Evolutionary conservation across 2,888 invertebrate genomes (phyloP).

Genomic region (Drosophila limbata): DNA sequence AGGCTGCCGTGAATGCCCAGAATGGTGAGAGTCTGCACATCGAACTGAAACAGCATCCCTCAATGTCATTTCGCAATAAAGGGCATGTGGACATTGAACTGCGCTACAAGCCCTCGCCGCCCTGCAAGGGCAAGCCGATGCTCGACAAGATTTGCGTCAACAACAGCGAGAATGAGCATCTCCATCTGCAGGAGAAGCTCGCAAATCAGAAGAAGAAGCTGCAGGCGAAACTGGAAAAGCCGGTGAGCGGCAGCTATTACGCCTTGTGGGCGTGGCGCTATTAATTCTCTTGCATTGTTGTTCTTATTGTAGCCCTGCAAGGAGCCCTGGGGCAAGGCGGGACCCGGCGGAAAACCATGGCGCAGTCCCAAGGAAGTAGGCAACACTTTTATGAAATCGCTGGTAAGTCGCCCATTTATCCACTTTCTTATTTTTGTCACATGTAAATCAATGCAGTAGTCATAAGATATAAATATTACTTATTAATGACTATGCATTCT

Average conservation of each 20-base stretch:
- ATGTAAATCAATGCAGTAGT: no score
- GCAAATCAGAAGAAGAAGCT: slow-evolving; percentile 69
- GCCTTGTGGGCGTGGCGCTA: slow-evolving; percentile 43
- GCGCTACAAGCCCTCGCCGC: slow-evolving; percentile 88
- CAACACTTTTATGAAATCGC: slow-evolving; percentile 90
- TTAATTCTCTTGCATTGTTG: slow-evolving; percentile 26
- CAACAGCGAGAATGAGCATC: slow-evolving; percentile 78
- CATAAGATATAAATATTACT: no score
- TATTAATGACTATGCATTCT: no score
- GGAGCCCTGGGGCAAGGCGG: slow-evolving; percentile 84
- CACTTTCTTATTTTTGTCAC: no score
- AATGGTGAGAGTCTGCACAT: slow-evolving; percentile 83
- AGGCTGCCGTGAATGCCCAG: slow-evolving; percentile 60
- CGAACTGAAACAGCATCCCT: slow-evolving; percentile 87
- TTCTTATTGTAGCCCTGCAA: slow-evolving; percentile 65
- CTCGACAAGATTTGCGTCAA: slow-evolving; percentile 86
- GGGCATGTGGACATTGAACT: slow-evolving; percentile 89
- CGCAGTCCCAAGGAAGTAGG: slow-evolving; percentile 90
- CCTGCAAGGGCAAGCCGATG: slow-evolving; percentile 85
- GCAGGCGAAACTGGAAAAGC: slow-evolving; percentile 78
- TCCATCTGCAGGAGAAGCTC: slow-evolving; percentile 52
- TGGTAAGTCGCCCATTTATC: slow-evolving; percentile 86
- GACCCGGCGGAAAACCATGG: slow-evolving; percentile 90
- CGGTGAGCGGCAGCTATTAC: slow-evolving; percentile 75
- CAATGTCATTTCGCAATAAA: slow-evolving; percentile 88